These are phyloP conservation scores for Microvelia longipes DNA, from an alignment of 1,140 invertebrate species.

Conservation along the genomic window DNA sequence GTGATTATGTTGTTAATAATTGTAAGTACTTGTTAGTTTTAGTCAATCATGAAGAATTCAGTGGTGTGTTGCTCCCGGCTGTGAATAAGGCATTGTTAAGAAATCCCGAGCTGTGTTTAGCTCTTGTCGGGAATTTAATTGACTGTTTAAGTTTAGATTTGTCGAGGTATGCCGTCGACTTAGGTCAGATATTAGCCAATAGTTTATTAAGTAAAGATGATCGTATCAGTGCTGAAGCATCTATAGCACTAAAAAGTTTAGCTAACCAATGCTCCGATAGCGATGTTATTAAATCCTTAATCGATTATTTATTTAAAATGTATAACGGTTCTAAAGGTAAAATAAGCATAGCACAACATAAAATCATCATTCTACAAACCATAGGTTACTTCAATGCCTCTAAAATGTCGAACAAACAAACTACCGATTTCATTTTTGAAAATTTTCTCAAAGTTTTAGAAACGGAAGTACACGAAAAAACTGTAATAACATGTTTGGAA, in stretches of 20 bases:
- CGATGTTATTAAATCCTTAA: slow-evolving; percentile 46
- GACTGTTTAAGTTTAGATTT: slow-evolving; percentile 56
- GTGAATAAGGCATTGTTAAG: slow-evolving; percentile 84
- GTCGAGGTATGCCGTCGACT: slow-evolving; percentile 58
- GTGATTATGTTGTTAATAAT: slow-evolving; percentile 45
- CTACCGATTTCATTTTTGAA: slow-evolving; percentile 45
- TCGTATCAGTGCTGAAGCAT: slow-evolving; percentile 50
- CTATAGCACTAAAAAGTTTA: slow-evolving; percentile 48
- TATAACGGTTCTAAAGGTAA: slow-evolving; percentile 86
- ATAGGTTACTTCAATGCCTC: slow-evolving; percentile 67
- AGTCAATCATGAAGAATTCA: slow-evolving; percentile 57
- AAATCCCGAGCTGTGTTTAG: slow-evolving; percentile 79
- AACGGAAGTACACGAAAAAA: slow-evolving; percentile 83
- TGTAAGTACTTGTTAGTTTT: slow-evolving; percentile 45
- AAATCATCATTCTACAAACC: slow-evolving; percentile 47
- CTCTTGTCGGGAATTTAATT: slow-evolving; percentile 60
- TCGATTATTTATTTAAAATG: slow-evolving; percentile 61
- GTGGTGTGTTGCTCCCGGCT: slow-evolving; percentile 56
- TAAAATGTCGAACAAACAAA: slow-evolving; percentile 39
- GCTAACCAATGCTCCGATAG: slow-evolving; percentile 54
- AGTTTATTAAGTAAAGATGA: slow-evolving; percentile 74
- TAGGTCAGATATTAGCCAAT: slow-evolving; percentile 55
- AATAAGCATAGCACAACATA: slow-evolving; percentile 71
- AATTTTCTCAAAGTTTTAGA: slow-evolving; percentile 67
- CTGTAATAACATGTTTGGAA: slow-evolving; percentile 60